Conservation (phyloP, 2,113 vertebrate genomes). For the Perognathus longimembris region DNA sequence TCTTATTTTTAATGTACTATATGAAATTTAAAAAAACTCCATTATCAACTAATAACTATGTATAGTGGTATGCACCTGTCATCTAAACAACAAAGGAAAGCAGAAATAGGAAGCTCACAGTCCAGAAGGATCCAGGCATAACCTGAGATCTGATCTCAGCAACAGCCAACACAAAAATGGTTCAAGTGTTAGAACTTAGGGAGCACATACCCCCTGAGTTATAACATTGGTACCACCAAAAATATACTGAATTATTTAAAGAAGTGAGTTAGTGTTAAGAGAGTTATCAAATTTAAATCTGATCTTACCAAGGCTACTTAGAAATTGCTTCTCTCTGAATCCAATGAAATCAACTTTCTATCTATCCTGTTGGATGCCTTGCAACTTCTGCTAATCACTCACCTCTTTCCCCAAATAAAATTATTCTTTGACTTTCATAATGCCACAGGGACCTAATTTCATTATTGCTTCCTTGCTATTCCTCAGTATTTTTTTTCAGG, state of each 20-base stretch:
- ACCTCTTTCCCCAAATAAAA: neutral
- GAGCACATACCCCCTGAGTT: too few relatives aligned
- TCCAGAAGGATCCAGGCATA: neutral
- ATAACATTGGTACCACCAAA: too few relatives aligned
- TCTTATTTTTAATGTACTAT: too few relatives aligned
- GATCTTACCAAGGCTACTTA: neutral
- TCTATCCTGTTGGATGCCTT: neutral
- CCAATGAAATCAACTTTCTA: neutral
- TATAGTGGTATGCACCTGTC: too few relatives aligned
- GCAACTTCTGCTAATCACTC: neutral
- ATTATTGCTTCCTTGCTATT: neutral
- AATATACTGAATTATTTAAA: too few relatives aligned
- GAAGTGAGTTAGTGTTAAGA: too few relatives aligned
- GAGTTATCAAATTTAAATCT: neutral
- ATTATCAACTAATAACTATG: too few relatives aligned
- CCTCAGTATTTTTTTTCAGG: neutral
- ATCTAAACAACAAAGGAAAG: too few relatives aligned
- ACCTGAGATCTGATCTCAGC: neutral
- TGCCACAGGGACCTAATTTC: neutral
- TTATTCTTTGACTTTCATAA: neutral
- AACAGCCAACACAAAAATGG: too few relatives aligned
- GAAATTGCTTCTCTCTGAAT: neutral
- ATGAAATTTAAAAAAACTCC: too few relatives aligned
- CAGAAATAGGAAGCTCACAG: too few relatives aligned
- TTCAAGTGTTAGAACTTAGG: too few relatives aligned